Percentiles rank a stretch among this genome's conserved stretches.
Evolutionary conservation across 2,888 invertebrate species (phyloP).

Genomic region (Serrognathus titanus): DNA sequence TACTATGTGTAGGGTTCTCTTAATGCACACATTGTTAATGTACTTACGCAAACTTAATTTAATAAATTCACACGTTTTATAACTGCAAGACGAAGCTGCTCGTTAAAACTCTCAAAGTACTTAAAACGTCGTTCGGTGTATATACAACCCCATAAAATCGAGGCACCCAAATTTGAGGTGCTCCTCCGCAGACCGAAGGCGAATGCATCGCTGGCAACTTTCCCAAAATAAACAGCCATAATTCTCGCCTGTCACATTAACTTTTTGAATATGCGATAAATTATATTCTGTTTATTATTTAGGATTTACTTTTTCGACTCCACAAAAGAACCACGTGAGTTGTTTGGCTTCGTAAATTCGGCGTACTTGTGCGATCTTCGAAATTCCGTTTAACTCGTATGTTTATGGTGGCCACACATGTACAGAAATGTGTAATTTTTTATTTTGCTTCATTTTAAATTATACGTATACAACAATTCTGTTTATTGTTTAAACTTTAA

Average conservation of each 20-base stretch:
- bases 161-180: background rate
- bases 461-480: too few species aligned
- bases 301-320: conserved; percentile 9
- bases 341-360: too few species aligned
- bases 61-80: conserved; percentile 1
- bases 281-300: conserved; percentile 15
- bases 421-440: too few species aligned
- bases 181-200: background rate
- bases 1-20: too few species aligned
- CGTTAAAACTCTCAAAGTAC: background rate
- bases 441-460: too few species aligned
- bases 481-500: too few species aligned
- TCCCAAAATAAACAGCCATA: conserved; percentile 13
- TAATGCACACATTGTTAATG: too few species aligned
- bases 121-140: background rate
- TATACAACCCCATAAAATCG: background rate
- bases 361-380: too few species aligned
- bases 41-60: background rate
- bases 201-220: background rate
- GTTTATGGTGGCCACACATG: too few species aligned
- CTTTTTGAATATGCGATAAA: conserved; percentile 12
- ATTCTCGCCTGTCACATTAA: conserved; percentile 13
- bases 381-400: too few species aligned
- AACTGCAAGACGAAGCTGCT: background rate
- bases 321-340: conserved; percentile 9